phyloP scores from a whole-genome alignment of 1,140 invertebrate species.

The Chrysopa pallens region DNA sequence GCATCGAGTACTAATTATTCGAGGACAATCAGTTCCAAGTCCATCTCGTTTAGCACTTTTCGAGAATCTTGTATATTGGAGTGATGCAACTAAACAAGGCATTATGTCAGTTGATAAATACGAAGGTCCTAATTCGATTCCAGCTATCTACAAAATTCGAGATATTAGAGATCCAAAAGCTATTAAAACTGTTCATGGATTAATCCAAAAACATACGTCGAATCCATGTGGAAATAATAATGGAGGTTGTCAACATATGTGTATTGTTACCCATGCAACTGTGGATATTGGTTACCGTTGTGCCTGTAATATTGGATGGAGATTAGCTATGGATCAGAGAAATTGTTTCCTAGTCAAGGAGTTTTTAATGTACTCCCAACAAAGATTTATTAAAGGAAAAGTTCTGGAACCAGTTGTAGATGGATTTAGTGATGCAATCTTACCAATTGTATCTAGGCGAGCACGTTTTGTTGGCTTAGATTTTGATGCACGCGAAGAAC shows the following conservation, averaged over 20 bases:
- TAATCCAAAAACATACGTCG: constrained; percentile 53
- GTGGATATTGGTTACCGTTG: constrained; percentile 78
- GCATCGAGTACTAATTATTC: constrained; percentile 54
- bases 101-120: constrained; percentile 85
- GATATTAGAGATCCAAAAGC: constrained; percentile 74
- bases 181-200: constrained; percentile 60
- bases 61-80: constrained; percentile 88
- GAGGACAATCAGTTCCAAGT: constrained; percentile 70
- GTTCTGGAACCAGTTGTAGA: constrained; percentile 76
- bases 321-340: constrained; percentile 52
- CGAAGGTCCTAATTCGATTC: constrained; percentile 52
- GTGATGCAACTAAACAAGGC: constrained; percentile 76
- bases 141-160: constrained; percentile 50
- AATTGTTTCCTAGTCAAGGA: constrained; percentile 75
- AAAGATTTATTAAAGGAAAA: constrained; percentile 91
- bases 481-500: constrained; percentile 79
- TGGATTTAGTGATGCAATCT: constrained; percentile 86
- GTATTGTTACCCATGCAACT: constrained; percentile 72
- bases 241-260: constrained; percentile 89
- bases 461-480: constrained; percentile 95
- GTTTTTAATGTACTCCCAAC: constrained; percentile 94
- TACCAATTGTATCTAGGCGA: constrained; percentile 73
- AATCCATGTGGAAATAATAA: constrained; percentile 87
- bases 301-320: constrained; percentile 83
- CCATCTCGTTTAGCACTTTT: constrained; percentile 72